phyloP scores from a whole-genome alignment of 2,797 vertebrate genomes.

The Trematomus bernacchii region DNA sequence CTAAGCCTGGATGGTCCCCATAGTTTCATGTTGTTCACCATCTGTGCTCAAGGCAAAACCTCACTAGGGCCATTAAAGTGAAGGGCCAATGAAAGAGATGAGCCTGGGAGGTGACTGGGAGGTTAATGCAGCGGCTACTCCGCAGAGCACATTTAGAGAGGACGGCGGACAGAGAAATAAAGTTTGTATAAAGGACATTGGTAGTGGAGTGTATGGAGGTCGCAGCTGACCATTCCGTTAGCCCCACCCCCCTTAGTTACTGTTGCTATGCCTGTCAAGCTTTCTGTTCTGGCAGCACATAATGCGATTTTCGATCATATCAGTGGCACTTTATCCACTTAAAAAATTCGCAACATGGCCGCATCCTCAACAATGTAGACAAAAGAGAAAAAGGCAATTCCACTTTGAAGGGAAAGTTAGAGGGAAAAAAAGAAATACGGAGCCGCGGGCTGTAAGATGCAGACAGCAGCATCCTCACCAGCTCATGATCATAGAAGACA shows the following conservation, averaged over 20 bases:
- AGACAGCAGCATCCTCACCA: background rate
- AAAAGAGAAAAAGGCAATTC: background rate
- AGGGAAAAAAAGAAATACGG: too few relatives aligned
- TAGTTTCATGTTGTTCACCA: slow-evolving; percentile 75
- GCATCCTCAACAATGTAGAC: too few relatives aligned
- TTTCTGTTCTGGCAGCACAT: background rate
- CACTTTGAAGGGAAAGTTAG: background rate
- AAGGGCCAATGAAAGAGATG: slow-evolving; percentile 64
- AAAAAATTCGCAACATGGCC: background rate
- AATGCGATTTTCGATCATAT: background rate
- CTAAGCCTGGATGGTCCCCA: slow-evolving; percentile 70
- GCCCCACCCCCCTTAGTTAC: background rate
- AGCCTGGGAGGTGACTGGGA: slow-evolving; percentile 65
- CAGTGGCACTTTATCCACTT: background rate
- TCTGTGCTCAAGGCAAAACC: slow-evolving; percentile 76
- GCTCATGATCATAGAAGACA: background rate
- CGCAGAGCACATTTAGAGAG: slow-evolving; percentile 40
- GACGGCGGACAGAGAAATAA: slow-evolving; percentile 20
- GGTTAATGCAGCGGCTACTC: slow-evolving; percentile 64
- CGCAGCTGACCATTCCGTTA: background rate
- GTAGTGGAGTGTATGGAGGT: background rate
- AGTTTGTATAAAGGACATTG: slow-evolving; percentile 25
- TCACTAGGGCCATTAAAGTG: slow-evolving; percentile 49
- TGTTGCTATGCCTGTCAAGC: slow-evolving; percentile 10
- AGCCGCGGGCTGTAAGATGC: background rate